Base-by-base conservation (phyloP, 2,113 vertebrate species). In the Capricornis sumatraensis region DNA sequence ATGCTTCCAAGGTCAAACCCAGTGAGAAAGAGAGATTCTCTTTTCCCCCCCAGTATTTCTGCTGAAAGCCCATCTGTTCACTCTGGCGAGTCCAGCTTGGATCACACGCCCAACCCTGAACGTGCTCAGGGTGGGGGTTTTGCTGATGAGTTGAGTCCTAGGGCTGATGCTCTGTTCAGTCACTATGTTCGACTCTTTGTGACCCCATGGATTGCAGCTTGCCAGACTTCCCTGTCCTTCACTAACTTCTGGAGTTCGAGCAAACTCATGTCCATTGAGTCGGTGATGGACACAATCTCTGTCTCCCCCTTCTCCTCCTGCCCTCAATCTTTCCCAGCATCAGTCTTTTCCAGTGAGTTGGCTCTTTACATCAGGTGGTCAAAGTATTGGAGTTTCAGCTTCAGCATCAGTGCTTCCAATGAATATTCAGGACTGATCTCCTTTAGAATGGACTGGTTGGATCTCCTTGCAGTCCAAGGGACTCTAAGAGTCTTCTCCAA, bases 91-190 rank as follows among this genome's bases (percentile, higher is more conserved):
- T 30, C 21, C 2, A 12, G 28, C 9, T 30, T 50, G 17, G 16
- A 19, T 25, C 30, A 28, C 1, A 6, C 0, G 5, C 2, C 52
- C 10, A 1, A 1, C 43, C 40, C 3, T 23, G 33, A 62, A 17
- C 3, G 1, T 16, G 10, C 30, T 43, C 64, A 43, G 60, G n/a
- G 10, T 28, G 28, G 28, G 2, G 2, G 5, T 7, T 19, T 33
- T 19, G 23, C 55, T 27, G 10, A 21, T 25, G 27, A 40, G 6
- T 14, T 87, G 25, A 40, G 25, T 62, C 9, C 62, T 47, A 47
- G 23, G 7, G 15, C 53, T 25, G 36, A 25, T 40, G 36, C 3
- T 67, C 17, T 36, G 11, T 25, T 74, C 21, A 71, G 10, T 40
- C 67, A 17, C 21, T 40, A 40, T 25, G 21, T 74, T 40, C 1